phyloP scores from a whole-genome alignment of 2,113 vertebrate genomes.

The Solenodon paradoxus region DNA sequence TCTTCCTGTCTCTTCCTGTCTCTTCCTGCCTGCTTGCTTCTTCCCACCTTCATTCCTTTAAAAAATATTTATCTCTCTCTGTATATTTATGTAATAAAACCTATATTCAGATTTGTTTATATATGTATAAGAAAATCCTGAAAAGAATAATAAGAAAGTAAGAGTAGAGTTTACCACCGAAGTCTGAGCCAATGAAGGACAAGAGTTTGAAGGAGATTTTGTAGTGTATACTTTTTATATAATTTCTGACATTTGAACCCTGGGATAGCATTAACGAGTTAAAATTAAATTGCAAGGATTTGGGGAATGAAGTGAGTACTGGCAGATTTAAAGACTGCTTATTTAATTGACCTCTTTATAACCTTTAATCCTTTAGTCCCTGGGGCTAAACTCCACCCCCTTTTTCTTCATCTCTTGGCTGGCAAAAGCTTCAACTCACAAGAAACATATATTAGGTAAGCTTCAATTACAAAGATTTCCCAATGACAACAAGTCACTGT shows the following conservation, averaged over 20 bases:
- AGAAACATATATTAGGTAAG: background rate
- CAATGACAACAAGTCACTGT: background rate
- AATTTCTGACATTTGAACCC: background rate
- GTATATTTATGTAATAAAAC: no score
- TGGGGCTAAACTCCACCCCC: background rate
- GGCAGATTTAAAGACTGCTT: background rate
- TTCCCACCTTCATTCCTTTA: no score
- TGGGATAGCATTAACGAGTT: slow-evolving; percentile 1
- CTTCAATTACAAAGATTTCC: slow-evolving; percentile 47
- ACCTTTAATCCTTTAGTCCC: background rate
- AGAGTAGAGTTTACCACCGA: background rate
- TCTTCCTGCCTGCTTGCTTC: no score
- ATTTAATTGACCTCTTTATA: background rate
- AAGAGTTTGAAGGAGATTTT: slow-evolving; percentile 17
- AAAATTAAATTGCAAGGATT: slow-evolving; percentile 20
- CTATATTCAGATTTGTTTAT: slow-evolving; percentile 8
- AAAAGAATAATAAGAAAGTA: background rate
- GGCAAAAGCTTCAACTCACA: background rate
- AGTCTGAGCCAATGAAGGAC: background rate
- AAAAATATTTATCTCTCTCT: no score
- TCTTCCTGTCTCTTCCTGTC: no score
- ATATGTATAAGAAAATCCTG: background rate
- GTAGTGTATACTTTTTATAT: background rate
- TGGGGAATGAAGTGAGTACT: background rate
- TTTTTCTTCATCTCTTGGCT: slow-evolving; percentile 32